Conservation (phyloP, 1,140 invertebrate genomes). For the Meloidogyne hapla region DNA sequence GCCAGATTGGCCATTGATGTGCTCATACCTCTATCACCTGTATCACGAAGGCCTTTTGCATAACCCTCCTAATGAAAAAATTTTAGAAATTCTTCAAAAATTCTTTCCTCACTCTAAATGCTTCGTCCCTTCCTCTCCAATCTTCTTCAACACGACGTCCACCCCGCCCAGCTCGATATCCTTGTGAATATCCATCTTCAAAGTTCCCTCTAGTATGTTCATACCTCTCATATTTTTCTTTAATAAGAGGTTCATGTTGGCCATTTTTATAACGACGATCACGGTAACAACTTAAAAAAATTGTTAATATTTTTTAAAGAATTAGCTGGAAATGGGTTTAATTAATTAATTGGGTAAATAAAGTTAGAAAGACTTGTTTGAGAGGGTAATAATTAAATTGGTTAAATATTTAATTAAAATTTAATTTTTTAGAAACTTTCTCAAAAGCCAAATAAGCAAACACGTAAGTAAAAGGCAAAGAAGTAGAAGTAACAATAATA, state of each 20-base stretch:
- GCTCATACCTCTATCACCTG: slow-evolving; percentile 60
- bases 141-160: slow-evolving; percentile 59
- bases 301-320: background rate
- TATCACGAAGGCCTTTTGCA: slow-evolving; percentile 58
- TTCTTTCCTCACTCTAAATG: slow-evolving; percentile 30
- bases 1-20: slow-evolving; percentile 62
- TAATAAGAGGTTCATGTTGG: slow-evolving; percentile 35
- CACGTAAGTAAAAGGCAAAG: slow-evolving; percentile 57
- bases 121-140: slow-evolving; percentile 49
- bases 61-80: slow-evolving; percentile 53
- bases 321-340: background rate
- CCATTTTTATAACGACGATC: slow-evolving; percentile 42
- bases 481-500: slow-evolving; percentile 59
- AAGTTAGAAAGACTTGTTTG: no score
- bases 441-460: slow-evolving; percentile 56
- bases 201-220: slow-evolving; percentile 51
- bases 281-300: slow-evolving; percentile 18
- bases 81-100: background rate
- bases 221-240: slow-evolving; percentile 30
- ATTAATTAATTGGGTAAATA: no score
- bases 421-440: slow-evolving; percentile 41
- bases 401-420: background rate
- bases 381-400: no score
- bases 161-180: slow-evolving; percentile 57
- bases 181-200: slow-evolving; percentile 59